Conservation (phyloP, 1,140 invertebrate species). For the Atopsyche davidsoni region DNA sequence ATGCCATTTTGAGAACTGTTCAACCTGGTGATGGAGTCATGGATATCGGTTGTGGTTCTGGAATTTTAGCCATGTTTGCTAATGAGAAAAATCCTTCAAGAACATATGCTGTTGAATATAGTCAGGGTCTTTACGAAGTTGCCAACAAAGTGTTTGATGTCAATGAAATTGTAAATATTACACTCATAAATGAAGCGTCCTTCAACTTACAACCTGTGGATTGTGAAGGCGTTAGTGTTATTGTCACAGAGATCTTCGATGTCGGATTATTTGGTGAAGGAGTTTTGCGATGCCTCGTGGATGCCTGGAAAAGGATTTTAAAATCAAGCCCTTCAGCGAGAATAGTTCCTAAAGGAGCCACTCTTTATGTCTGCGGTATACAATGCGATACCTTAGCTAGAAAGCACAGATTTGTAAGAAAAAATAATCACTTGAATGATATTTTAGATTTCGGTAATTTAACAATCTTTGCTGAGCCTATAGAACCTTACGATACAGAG, state of each 20-base stretch:
- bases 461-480: constrained; percentile 39
- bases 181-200: background rate
- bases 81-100: constrained; percentile 46
- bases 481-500: constrained; percentile 63
- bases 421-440: constrained; percentile 31
- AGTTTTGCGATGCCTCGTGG: constrained; percentile 56
- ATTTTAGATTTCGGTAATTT: constrained; percentile 32
- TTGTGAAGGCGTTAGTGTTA: constrained; percentile 53
- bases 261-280: constrained; percentile 69
- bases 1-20: constrained; percentile 56
- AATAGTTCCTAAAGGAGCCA: constrained; percentile 57
- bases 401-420: constrained; percentile 38
- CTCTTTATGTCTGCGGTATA: constrained; percentile 55
- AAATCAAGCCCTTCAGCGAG: constrained; percentile 35
- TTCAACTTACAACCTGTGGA: constrained; percentile 44
- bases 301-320: constrained; percentile 62
- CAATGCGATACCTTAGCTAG: constrained; percentile 43
- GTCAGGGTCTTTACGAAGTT: constrained; percentile 55
- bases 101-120: constrained; percentile 62
- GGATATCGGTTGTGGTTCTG: constrained; percentile 73
- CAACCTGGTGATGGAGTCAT: constrained; percentile 51
- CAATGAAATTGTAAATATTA: constrained; percentile 1
- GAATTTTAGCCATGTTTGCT: constrained; percentile 61
- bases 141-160: constrained; percentile 31
- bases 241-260: constrained; percentile 76